Base-by-base conservation (phyloP, 2,113 vertebrate species). In the Dunckerocampus dactyliophorus region DNA sequence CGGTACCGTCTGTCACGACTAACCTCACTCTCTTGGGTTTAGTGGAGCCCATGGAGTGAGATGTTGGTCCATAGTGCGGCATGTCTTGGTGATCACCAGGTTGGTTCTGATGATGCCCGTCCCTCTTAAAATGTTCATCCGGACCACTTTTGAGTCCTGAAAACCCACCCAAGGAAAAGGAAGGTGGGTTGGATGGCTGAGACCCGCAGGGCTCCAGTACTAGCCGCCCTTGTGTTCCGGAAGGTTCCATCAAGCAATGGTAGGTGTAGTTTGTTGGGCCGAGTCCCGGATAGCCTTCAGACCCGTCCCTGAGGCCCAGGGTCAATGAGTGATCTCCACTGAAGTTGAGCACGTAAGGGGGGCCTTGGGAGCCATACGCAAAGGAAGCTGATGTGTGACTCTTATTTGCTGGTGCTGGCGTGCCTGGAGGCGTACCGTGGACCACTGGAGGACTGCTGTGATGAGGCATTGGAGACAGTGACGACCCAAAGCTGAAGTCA, bases 211-310 rank as follows among this genome's bases (percentile, higher is more conserved):
- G 85, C 66, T 91, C 90, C 0, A 90, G 81, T 13, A 92, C 90
- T 47, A 92, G 76, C 55, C 90, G 80, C 17, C 91, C 91, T 45
- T 92, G 91, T 4, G 90, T 90, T 62, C 91, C 91, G 0, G 91
- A 92, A 22, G 91, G 89, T 31, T 92, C 91, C 91, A 92, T 92
- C 51, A 92, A 81, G 76, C 91, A 92, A 62, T 90, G 91, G 76
- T 92, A 92, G 47, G 91, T 92, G 79, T 91, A 92, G 81, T 90
- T 92, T 8, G 89, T 63, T 1, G 88, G 67, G 43, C 87, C 75
- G 0, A 87, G 72, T 6, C 89, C 88, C 0, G 88, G 79, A 68
- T 87, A 90, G 45, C 88, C 84, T 0, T 91, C 89, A 2, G 75
- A 60, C 12, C 87, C 87, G 2, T 90, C 89, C 62, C 87, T 85